These are phyloP conservation scores for Bradypodion ventrale DNA, from an alignment of 2,797 vertebrate species.

Conservation along the genomic window DNA sequence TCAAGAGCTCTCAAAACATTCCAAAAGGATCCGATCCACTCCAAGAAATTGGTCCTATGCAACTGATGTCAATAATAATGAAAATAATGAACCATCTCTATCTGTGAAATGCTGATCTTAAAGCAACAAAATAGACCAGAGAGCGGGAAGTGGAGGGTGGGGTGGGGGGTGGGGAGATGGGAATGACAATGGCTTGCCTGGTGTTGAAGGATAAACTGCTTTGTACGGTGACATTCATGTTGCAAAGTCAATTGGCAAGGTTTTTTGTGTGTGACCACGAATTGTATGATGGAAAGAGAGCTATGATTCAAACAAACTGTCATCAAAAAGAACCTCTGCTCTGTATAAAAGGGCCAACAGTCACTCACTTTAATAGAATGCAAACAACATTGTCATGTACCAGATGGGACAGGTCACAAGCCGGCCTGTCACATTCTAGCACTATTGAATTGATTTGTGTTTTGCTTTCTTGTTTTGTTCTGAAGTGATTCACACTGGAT, in stretches of 20 bases:
- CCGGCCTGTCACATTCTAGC: conserved; percentile 46
- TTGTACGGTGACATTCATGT: background rate
- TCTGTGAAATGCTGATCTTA: conserved; percentile 17
- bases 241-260: conserved; percentile 25
- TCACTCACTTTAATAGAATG: conserved; percentile 46
- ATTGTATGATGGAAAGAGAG: conserved; percentile 22
- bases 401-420: conserved; percentile 41
- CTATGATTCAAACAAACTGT: conserved; percentile 51
- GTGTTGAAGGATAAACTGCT: conserved; percentile 41
- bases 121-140: background rate
- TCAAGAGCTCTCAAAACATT: conserved; percentile 8
- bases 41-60: background rate
- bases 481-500: conserved; percentile 10
- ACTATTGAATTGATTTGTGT: conserved; percentile 52
- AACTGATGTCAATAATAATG: background rate
- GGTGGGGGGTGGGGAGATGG: background rate
- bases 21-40: background rate
- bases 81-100: background rate
- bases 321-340: conserved; percentile 26
- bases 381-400: conserved; percentile 42
- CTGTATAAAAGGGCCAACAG: background rate
- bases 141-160: background rate
- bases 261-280: conserved; percentile 11
- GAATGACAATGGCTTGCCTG: background rate
- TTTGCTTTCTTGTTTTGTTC: conserved; percentile 44